Evolutionary conservation across 2,797 vertebrate genomes (phyloP), one percentile per base, ranked within the genome.

Genomic region (Myotis vivesi): DNA sequence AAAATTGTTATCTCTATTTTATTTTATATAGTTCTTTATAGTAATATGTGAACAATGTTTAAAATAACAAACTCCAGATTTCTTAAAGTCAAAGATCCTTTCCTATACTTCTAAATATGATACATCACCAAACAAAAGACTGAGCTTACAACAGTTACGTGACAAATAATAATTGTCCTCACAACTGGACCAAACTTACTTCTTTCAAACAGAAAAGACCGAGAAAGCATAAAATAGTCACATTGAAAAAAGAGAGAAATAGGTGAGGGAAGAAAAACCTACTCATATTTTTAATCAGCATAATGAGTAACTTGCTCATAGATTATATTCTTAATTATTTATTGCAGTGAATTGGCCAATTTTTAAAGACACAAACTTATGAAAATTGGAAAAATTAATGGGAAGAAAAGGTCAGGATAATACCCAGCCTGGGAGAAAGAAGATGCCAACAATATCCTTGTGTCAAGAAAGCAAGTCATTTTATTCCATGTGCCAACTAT

Each of bases 271-370:
- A 25, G 28, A 53, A 64, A 92, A 83, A 28, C 28, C 28, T 62
- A 44, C 28, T 88, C 17, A 73, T n/a, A 73, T 53, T 92, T 38
- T 83, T 59, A 72, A 76, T 82, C 30, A 71, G n/a, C 17, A 71
- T 38, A n/a, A 30, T 68, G 33, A 84, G 57, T 80, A 75, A 91
- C 55, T 75, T 59, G 2, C 2, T 91, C 51, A 72, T 30, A 76
- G 55, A 53, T 41, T 93, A 66, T 83, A 23, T 71, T 53, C 20
- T 94, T 66, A 86, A 89, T 33, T 69, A 83, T 69, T 72, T 94
- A 75, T 80, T 72, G 36, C 9, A 33, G 22, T 22, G 23, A 86
- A 89, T 4, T 36, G 38, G 51, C 57, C 11, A 66, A 25, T 36
- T 89, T 55, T 15, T 62, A 93, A 95, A 77, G 33, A 73, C 57